Evolutionary conservation across 1,140 invertebrate species (phyloP).

Genomic region (Drosophila ironensis): DNA sequence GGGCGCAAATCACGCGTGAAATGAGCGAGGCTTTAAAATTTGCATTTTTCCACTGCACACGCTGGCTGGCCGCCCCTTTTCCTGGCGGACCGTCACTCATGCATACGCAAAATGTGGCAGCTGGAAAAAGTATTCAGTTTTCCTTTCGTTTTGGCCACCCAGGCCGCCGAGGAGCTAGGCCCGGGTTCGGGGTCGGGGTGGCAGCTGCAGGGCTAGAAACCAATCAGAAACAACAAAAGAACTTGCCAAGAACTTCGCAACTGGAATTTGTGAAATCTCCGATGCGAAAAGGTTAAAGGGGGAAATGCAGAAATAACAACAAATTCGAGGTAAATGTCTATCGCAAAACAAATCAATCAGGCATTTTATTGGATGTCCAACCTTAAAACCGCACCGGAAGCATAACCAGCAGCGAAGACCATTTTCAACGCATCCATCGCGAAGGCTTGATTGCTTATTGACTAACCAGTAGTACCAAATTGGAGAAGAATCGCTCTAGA

Average conservation of each 20-base stretch:
- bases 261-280: conserved; percentile 23
- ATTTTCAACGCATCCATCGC: too few relatives aligned
- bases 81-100: conserved; percentile 32
- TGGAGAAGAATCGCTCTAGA: too few relatives aligned
- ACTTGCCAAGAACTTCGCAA: conserved; percentile 28
- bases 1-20: conserved; percentile 39
- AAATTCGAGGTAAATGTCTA: conserved; percentile 9
- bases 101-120: conserved; percentile 40
- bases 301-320: conserved; percentile 7
- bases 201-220: conserved; percentile 44
- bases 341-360: conserved; percentile 26
- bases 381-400: background rate
- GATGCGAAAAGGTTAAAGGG: conserved; percentile 12
- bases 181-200: too few relatives aligned
- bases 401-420: background rate
- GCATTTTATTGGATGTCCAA: background rate
- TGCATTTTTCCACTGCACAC: conserved; percentile 19
- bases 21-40: conserved; percentile 38
- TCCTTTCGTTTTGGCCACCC: background rate
- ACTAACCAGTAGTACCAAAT: too few relatives aligned
- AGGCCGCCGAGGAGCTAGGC: background rate
- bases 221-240: conserved; percentile 47
- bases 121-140: conserved; percentile 39
- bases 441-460: too few relatives aligned
- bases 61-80: background rate